These are phyloP conservation scores for Lutjanus campechanus DNA, from an alignment of 2,797 vertebrate species.

Conservation along the genomic window DNA sequence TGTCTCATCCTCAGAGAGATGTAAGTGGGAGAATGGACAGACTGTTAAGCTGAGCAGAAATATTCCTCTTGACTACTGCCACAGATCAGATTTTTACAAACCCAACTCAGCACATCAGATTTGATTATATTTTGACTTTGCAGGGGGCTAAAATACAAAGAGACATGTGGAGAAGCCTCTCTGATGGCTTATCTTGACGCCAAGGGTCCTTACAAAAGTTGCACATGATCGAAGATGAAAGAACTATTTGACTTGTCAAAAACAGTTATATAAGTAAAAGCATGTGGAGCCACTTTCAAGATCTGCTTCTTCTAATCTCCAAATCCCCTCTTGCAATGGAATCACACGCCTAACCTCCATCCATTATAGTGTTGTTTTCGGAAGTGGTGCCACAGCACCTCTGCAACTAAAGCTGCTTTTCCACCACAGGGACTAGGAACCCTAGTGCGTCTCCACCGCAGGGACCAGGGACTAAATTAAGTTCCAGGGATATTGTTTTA, in stretches of 20 bases:
- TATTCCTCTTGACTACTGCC: neutral
- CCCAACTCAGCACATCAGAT: constrained; percentile 16
- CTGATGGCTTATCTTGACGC: constrained; percentile 6
- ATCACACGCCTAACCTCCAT: constrained; percentile 25
- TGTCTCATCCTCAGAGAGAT: constrained; percentile 28
- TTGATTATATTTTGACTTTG: constrained; percentile 28
- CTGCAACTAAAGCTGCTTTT: constrained; percentile 2
- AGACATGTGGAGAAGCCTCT: neutral
- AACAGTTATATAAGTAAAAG: constrained; percentile 55
- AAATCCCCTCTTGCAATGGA: constrained; percentile 43
- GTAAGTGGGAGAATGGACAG: constrained; percentile 27
- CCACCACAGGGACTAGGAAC: too few species aligned
- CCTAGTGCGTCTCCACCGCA: too few species aligned
- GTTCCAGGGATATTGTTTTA: too few species aligned
- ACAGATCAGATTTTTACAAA: constrained; percentile 10
- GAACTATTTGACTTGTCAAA: constrained; percentile 47
- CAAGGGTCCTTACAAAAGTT: constrained; percentile 31
- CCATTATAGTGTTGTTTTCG: constrained; percentile 37
- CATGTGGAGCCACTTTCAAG: constrained; percentile 46
- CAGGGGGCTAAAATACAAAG: constrained; percentile 12
- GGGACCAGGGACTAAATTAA: too few species aligned
- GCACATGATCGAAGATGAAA: constrained; percentile 64
- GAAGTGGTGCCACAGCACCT: constrained; percentile 1
- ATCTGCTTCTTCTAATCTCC: constrained; percentile 51
- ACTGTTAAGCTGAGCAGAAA: constrained; percentile 47